phyloP scores from a whole-genome alignment of 2,113 vertebrate species.

The Zosterops pallidus region DNA sequence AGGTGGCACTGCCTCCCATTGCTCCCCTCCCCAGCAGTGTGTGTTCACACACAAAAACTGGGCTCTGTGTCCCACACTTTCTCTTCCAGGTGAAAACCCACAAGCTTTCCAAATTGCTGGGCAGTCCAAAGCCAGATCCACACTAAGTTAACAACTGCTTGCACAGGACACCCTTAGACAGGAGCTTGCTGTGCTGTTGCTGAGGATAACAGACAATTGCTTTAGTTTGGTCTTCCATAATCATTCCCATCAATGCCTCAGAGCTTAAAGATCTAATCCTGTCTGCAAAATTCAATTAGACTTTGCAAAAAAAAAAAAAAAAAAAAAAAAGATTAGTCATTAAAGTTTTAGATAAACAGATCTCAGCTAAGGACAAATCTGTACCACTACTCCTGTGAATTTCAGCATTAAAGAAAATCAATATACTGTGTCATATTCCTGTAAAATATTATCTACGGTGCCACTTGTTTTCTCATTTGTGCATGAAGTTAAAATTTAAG shows the following conservation, averaged over 20 bases:
- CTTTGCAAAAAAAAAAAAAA: background rate
- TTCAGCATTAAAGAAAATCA: slow-evolving; percentile 28
- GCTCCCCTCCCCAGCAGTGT: background rate
- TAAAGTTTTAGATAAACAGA: slow-evolving; percentile 45
- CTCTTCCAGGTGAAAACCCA: background rate
- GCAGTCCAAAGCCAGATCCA: background rate
- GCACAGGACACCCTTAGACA: background rate
- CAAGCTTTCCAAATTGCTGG: background rate
- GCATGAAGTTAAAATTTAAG: background rate
- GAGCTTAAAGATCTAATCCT: slow-evolving; percentile 51
- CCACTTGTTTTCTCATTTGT: background rate
- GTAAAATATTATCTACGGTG: background rate
- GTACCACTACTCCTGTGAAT: background rate
- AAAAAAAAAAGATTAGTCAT: background rate
- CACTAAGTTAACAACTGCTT: background rate
- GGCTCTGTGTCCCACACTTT: background rate
- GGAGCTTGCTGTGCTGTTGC: background rate
- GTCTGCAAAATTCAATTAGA: slow-evolving; percentile 44
- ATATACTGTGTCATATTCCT: background rate
- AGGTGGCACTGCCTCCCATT: accelerated
- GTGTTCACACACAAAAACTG: background rate
- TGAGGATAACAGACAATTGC: background rate
- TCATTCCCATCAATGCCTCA: slow-evolving; percentile 4
- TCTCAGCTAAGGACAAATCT: slow-evolving; percentile 51
- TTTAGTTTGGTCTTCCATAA: background rate